These are phyloP conservation scores for Glaucidium brasilianum DNA, from an alignment of 2,113 vertebrate genomes.

Conservation along the genomic window DNA sequence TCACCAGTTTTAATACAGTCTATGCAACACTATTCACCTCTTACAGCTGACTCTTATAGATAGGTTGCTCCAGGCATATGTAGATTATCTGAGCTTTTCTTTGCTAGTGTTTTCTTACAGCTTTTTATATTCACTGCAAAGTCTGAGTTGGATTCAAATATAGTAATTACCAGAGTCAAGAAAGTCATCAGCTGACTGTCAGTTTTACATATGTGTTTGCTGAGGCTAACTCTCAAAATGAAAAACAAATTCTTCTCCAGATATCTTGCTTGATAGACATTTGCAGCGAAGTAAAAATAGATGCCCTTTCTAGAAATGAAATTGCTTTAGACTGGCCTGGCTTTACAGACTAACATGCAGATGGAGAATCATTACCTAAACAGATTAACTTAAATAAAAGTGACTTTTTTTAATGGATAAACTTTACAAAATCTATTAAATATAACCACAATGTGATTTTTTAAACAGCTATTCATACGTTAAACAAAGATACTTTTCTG, in stretches of 20 bases:
- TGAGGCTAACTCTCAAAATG: neutral
- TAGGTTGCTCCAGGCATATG: neutral
- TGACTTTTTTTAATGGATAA: neutral
- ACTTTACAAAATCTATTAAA: neutral
- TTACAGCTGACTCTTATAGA: neutral
- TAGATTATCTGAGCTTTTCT: neutral
- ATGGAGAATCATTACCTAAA: neutral
- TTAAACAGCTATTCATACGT: neutral
- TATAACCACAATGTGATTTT: neutral
- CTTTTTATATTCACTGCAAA: neutral
- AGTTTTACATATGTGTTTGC: neutral
- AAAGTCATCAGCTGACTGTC: neutral
- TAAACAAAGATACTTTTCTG: neutral
- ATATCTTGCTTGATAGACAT: neutral
- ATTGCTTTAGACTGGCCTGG: neutral
- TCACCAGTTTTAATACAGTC: neutral
- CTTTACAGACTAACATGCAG: neutral
- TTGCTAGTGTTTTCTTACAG: neutral
- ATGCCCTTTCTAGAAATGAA: neutral
- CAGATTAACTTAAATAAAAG: neutral
- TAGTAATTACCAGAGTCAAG: conserved; percentile 6
- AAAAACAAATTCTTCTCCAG: neutral
- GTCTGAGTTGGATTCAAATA: conserved; percentile 18
- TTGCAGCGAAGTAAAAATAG: neutral
- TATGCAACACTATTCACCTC: neutral